Percentiles rank a stretch among this genome's conserved stretches.
These are phyloP conservation scores for Nasonia vitripennis DNA, from an alignment of 1,140 invertebrate genomes.

Conservation along the genomic window DNA sequence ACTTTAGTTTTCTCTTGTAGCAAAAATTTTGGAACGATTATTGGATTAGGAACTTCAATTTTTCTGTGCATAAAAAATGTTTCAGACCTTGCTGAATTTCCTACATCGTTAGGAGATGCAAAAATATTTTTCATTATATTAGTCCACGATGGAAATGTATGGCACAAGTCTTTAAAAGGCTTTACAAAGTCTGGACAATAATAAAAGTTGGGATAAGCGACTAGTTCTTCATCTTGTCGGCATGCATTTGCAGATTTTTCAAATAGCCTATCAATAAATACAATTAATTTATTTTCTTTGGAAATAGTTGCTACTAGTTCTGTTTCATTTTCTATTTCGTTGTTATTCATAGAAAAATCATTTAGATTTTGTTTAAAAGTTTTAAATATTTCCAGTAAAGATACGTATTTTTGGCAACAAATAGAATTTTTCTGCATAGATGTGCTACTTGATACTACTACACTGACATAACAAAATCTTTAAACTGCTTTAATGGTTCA, in stretches of 20 bases:
- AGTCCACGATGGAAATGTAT: background rate
- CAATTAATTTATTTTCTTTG: background rate
- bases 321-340: background rate
- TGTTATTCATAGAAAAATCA: background rate
- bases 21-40: background rate
- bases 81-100: background rate
- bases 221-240: background rate
- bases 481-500: background rate
- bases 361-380: background rate
- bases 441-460: background rate
- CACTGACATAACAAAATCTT: background rate
- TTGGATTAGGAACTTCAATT: background rate
- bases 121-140: background rate
- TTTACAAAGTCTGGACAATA: background rate
- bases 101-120: background rate
- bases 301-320: too few species aligned
- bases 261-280: background rate
- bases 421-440: background rate
- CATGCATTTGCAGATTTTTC: background rate
- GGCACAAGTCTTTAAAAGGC: background rate
- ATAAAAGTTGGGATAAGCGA: background rate
- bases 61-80: background rate
- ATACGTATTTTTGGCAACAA: background rate
- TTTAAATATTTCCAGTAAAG: background rate
- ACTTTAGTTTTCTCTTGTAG: background rate